A percentile compares a stretch with the other conserved stretches of the same genome.
Evolutionary conservation across 2,888 invertebrate genomes (phyloP).

Genomic region (Dinocampus coccinellae): DNA sequence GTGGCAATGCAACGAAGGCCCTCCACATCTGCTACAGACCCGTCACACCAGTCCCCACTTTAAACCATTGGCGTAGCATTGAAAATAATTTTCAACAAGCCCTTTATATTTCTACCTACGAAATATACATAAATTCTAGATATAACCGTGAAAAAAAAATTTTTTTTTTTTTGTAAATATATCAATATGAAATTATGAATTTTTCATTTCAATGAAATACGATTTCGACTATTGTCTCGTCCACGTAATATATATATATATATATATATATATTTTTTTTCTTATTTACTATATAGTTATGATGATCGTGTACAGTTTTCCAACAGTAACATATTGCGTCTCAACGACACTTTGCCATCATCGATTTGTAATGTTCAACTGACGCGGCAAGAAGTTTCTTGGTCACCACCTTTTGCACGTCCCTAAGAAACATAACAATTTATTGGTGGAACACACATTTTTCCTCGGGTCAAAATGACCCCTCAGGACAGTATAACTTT

Average conservation of each 20-base stretch:
- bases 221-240: not conserved
- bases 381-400: slow-evolving; percentile 38
- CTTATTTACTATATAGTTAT: not conserved
- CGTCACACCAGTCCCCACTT: slow-evolving; percentile 67
- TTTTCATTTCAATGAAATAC: not conserved
- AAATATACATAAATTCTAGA: too few species aligned
- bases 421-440: slow-evolving; percentile 47
- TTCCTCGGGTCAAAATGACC: slow-evolving; percentile 16
- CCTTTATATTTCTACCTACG: too few species aligned
- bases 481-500: slow-evolving; percentile 42
- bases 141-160: too few species aligned
- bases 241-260: too few species aligned
- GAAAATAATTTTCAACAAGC: slow-evolving; percentile 31
- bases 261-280: not conserved
- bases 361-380: slow-evolving; percentile 34
- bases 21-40: slow-evolving; percentile 63
- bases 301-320: not conserved
- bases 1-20: not conserved
- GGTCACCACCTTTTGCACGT: slow-evolving; percentile 27
- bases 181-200: not conserved
- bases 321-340: not conserved
- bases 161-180: not conserved
- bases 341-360: slow-evolving; percentile 28
- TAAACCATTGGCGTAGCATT: slow-evolving; percentile 59
- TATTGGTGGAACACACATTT: slow-evolving; percentile 38